These are phyloP conservation scores for Apomyelois bistriatella DNA, from an alignment of 2,888 invertebrate species.

Conservation along the genomic window DNA sequence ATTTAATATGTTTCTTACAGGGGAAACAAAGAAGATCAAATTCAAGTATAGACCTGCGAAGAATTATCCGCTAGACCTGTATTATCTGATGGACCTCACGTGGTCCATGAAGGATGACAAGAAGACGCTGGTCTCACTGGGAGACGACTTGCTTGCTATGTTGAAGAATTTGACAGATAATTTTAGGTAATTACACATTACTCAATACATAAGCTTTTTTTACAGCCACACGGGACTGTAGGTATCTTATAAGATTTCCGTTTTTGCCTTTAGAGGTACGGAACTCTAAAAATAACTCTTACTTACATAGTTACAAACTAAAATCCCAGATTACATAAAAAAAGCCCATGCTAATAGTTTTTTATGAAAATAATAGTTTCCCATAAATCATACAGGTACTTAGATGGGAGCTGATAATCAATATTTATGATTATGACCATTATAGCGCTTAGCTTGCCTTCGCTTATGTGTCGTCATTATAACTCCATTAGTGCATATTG, in stretches of 20 bases:
- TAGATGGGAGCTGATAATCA: not conserved
- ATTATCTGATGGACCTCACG: constrained; percentile 95
- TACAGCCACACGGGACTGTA: no score
- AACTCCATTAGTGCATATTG: not conserved
- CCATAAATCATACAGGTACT: not conserved
- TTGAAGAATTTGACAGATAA: constrained; percentile 84
- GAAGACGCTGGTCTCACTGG: constrained; percentile 85
- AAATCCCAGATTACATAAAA: no score
- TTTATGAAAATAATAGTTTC: not conserved
- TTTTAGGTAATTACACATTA: constrained; percentile 69
- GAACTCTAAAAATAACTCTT: no score
- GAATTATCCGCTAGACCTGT: constrained; percentile 93
- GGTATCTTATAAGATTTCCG: no score
- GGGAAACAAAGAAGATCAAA: constrained; percentile 79
- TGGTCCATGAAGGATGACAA: constrained; percentile 94
- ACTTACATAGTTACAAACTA: no score
- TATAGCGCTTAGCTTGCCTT: not conserved
- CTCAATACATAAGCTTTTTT: not conserved
- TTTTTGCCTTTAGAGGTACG: no score
- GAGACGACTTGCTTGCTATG: constrained; percentile 79
- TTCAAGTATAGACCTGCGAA: constrained; percentile 87
- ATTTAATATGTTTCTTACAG: constrained; percentile 60
- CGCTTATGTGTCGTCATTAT: not conserved
- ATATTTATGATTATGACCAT: not conserved
- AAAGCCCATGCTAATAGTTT: no score